Base-by-base conservation (phyloP, 2,797 vertebrate genomes). In the Clamator glandarius region DNA sequence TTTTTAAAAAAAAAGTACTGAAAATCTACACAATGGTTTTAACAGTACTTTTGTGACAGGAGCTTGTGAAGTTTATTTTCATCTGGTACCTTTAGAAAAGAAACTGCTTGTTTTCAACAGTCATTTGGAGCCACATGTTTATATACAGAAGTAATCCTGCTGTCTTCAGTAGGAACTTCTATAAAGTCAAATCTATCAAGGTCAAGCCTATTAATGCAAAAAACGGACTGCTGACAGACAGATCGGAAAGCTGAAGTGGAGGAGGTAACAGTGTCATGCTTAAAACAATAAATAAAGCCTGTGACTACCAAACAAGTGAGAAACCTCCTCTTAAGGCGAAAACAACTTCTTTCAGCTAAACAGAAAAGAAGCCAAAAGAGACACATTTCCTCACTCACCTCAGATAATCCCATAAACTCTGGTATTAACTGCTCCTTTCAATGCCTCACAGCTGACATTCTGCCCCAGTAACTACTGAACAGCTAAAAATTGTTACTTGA, bases 11-110 rank as follows among this genome's bases (percentile, higher is more conserved):
- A 80, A 90, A 9, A 52, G 84, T 58, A 67, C 33, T 55, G 33
- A 82, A 91, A 92, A 73, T 61, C 67, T 78, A 77, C 85, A 68
- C 20, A 77, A 42, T 41, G 11, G 7, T 50, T 94, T 64, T 25
- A 21, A 87, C 77, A 81, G 54, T 31, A 1, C 11, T 31, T 67
- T 79, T 81, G 28, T 81, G 52, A 69, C 28, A 85, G 70, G 39
- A 35, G 13, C 12, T 42, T 79, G 36, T 44, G 35, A 84, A 57
- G 35, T 68, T 90, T 63, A 18, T 76, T 91, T 92, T 84, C 6
- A 67, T 86, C 93, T 87, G 83, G 89, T 90, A 76, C 54, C 67
- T 93, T 76, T 36, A 52, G 28, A 78, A 94, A 28, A 90, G 31
- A 93, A 96, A 78, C 39, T 26, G 24, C n/a, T 92, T 24, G 13